Evolutionary conservation across 2,797 vertebrate species (phyloP), one percentile per base, ranked within the genome.

Genomic region (Cirrhinus mrigala): DNA sequence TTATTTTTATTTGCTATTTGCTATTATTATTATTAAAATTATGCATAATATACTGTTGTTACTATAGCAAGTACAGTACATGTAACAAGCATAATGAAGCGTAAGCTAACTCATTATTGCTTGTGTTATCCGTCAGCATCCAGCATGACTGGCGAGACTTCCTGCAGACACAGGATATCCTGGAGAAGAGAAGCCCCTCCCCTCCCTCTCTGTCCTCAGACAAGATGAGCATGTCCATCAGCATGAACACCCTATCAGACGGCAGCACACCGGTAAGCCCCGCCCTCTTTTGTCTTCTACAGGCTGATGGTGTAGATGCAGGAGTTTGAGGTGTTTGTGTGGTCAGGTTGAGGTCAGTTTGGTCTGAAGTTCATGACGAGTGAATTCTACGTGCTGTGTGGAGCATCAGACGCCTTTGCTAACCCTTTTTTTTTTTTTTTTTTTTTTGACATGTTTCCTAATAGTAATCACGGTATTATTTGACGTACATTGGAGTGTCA

Each of bases 141-240:
- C 98, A 99, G 92, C 92, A 95, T n/a, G 97, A 96, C 1, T 97
- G 98, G 98, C 95, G 95, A 0, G 96, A 96, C 89, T 96, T 96
- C 88, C 93, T 96, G 82, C 97, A 96, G 91, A 94, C 94, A 86
- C 96, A 97, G 91, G 96, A 97, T 83, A 91, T 92, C 79, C 88
- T 91, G 90, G 97, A 96, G 91, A 97, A 98, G 90, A 90, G 94
- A 88, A 98, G 97, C 88, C 96, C 96, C 0, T 98, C 97, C 6
- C 96, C 96, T 0, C 92, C 94, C 0, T 97, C 97, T 0, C 90
- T 96, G 20, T 97, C 96, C 82, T 98, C 97, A 0, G 96, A 95
- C 89, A 97, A 97, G 94, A 96, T 97, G 96, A 99, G 98, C 96
- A 97, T 96, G 56, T 99, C 98, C 0, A 93, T 97, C 95, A 99